Evolutionary conservation across 2,113 vertebrate species (phyloP).

Genomic region (Erpornis zantholeuca): DNA sequence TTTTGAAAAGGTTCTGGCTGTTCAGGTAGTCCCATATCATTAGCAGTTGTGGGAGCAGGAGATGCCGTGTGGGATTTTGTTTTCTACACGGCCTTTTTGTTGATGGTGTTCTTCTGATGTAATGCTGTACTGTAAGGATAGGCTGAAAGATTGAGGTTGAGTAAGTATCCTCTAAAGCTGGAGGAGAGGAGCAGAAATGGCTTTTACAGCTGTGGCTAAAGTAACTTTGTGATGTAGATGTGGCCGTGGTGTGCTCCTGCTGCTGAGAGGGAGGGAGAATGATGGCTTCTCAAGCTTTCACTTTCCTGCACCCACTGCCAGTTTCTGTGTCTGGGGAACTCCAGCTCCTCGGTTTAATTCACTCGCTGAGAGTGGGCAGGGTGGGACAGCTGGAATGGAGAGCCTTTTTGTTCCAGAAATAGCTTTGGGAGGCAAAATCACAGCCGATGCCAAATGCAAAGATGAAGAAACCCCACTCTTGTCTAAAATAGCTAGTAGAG

Average conservation of each 20-base stretch:
- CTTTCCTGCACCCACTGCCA: neutral
- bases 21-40: neutral
- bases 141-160: neutral
- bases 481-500: neutral
- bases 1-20: neutral
- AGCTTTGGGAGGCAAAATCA: neutral
- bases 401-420: neutral
- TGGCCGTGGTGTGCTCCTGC: neutral
- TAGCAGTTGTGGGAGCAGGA: neutral
- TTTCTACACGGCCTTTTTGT: rapidly evolving
- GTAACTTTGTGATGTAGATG: neutral
- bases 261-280: neutral
- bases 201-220: neutral
- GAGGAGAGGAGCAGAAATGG: neutral
- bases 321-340: neutral
- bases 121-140: neutral
- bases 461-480: neutral
- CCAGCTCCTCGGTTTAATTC: neutral
- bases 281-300: neutral
- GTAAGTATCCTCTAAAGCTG: neutral
- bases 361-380: neutral
- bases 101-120: neutral
- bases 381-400: neutral
- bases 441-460: neutral
- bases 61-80: neutral